Evolutionary conservation across 2,888 invertebrate species (phyloP), one percentile per base, ranked within the genome.

Genomic region (Cryptocheilus praepositus): DNA sequence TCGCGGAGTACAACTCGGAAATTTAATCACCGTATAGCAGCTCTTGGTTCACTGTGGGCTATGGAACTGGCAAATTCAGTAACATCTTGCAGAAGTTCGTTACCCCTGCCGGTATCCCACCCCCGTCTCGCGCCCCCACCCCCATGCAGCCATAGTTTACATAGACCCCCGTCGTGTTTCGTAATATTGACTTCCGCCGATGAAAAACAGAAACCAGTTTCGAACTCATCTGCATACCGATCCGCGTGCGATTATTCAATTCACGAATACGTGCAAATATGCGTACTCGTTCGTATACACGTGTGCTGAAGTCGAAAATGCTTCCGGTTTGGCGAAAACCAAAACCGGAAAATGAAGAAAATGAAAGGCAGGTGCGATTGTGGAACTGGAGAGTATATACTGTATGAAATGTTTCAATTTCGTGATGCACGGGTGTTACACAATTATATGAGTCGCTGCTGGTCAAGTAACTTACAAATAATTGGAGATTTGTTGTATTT

Each of bases 61-160:
- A 74, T 72, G 72, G 71, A 80, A 77, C 76, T 71, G 70, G 76
- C 76, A 64, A 79, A 78, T 79, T 80, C 80, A 71, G 78, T 79
- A 79, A 79, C 80, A 80, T 79, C 79, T 79, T 80, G 78, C 71
- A 66, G 66, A 79, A 79, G 80, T 79, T 79, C 79, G 79, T 79
- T 79, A 79, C 71, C 73, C 79, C 60, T 70, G 61, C 68, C 53
- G 36, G 36, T 25, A 16, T 19, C 21, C 49, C 49, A 49, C 16
- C 49, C 49, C 8, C 8, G 15, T 7, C 49, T 49, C 49, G n/a
- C 49, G 16, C 49, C 46, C 46, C 49, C 13, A 7, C 8, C 36
- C 36, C 13, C 13, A 4, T 11, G 13, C 36, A 36, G 36, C 11
- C 36, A 36, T 36, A 36, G 36, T 75, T 73, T 71, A 75, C 64